A percentile compares a stretch with the other conserved stretches of the same genome.
Evolutionary conservation across 2,888 invertebrate genomes (phyloP).

Genomic region (Eilema depressum): DNA sequence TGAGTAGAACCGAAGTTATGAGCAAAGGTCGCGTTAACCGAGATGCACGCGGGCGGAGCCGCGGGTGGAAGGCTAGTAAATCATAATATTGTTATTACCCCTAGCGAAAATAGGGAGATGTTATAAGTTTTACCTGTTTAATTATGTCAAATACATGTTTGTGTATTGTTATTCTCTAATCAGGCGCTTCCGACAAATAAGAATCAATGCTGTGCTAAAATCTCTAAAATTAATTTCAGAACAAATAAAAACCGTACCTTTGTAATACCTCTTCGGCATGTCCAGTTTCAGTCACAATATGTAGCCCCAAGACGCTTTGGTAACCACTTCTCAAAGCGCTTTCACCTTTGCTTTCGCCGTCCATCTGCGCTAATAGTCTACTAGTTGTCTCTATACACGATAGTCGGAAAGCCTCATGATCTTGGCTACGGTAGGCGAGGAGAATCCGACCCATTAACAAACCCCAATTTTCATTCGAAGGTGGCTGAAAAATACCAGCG

Average conservation of each 20-base stretch:
- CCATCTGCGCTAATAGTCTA: constrained; percentile 72
- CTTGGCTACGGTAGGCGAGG: constrained; percentile 84
- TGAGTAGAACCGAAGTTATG: no score
- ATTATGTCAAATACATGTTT: no score
- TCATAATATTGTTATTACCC: no score
- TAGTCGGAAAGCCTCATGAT: constrained; percentile 67
- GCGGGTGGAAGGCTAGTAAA: no score
- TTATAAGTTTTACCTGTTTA: no score
- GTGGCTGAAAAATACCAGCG: constrained; percentile 61
- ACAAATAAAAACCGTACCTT: constrained; percentile 56
- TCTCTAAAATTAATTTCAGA: neutral
- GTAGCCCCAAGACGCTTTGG: constrained; percentile 78
- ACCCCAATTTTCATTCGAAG: constrained; percentile 89
- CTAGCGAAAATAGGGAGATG: no score
- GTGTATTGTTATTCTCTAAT: no score
- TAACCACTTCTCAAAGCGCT: constrained; percentile 79
- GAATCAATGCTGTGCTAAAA: no score
- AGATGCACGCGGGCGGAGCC: no score
- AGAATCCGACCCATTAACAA: constrained; percentile 91
- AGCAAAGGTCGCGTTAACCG: no score
- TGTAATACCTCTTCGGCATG: constrained; percentile 73
- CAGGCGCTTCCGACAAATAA: no score
- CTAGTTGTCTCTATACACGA: constrained; percentile 76
- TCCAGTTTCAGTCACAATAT: constrained; percentile 77
- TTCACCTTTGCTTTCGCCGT: constrained; percentile 75